phyloP scores from a whole-genome alignment of 2,888 invertebrate species.

The Griposia aprilina region DNA sequence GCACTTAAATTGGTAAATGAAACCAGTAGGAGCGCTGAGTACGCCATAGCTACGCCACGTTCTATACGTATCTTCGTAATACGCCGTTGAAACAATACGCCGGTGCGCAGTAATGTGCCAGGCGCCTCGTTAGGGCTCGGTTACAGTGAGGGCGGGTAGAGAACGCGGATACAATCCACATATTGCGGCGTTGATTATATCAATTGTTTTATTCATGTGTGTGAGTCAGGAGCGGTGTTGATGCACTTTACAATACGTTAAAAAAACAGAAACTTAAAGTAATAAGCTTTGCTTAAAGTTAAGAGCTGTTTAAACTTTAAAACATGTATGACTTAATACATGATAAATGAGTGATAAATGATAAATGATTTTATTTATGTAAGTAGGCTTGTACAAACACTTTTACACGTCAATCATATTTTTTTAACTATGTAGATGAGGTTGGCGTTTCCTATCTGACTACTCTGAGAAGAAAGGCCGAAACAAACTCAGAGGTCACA shows the following conservation, averaged over 20 bases:
- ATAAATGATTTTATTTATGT: too few species aligned
- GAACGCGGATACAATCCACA: not conserved
- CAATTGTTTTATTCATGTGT: not conserved
- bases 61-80: constrained; percentile 46
- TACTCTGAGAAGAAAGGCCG: too few species aligned
- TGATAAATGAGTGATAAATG: too few species aligned
- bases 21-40: constrained; percentile 51
- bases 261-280: not conserved
- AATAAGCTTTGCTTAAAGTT: not conserved
- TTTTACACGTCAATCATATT: too few species aligned
- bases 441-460: too few species aligned
- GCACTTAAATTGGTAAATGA: constrained; percentile 57
- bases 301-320: not conserved
- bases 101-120: constrained; percentile 61
- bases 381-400: too few species aligned
- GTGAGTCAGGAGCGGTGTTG: not conserved
- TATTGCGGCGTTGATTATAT: constrained; percentile 1
- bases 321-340: too few species aligned
- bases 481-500: too few species aligned
- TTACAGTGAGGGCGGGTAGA: constrained; percentile 26
- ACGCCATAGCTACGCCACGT: constrained; percentile 42
- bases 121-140: constrained; percentile 59
- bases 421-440: too few species aligned
- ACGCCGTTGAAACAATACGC: constrained; percentile 64
- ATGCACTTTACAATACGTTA: not conserved